Percentiles rank a stretch among this genome's conserved stretches.
Evolutionary conservation across 2,113 vertebrate species (phyloP).

Genomic region (Vulpes lagopus): DNA sequence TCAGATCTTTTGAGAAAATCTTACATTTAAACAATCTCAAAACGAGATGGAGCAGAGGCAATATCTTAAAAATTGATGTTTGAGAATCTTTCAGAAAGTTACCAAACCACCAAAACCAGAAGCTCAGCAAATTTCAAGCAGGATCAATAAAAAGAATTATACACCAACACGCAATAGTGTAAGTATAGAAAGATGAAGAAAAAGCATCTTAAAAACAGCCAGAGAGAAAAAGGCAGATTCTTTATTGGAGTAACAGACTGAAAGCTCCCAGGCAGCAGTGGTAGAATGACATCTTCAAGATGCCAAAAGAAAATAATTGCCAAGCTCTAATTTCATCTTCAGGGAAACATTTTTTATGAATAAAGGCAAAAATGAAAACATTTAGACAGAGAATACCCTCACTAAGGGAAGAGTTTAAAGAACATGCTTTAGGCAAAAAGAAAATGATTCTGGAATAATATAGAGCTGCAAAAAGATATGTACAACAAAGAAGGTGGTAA

Average conservation of each 20-base stretch:
- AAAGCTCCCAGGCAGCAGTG: background rate
- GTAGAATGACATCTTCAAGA: background rate
- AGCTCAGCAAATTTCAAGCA: background rate
- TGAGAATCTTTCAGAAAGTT: background rate
- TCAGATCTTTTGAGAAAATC: background rate
- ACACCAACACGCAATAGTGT: background rate
- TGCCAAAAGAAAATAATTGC: background rate
- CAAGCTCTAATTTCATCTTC: background rate
- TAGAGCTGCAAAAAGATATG: background rate
- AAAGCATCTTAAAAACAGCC: background rate
- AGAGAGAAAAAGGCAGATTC: background rate
- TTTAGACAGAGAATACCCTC: background rate
- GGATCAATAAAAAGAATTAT: background rate
- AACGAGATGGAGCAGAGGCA: background rate
- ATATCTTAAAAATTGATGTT: background rate
- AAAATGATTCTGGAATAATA: background rate
- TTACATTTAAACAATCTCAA: background rate
- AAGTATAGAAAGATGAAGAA: background rate
- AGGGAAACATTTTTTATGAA: background rate
- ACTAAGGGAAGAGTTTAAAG: background rate
- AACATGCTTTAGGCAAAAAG: background rate
- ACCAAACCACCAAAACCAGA: background rate
- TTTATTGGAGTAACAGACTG: background rate
- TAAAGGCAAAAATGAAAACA: conserved; percentile 39
- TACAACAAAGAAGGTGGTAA: background rate